These are phyloP conservation scores for Brenthis hecate DNA, from an alignment of 2,888 invertebrate species.

Conservation along the genomic window DNA sequence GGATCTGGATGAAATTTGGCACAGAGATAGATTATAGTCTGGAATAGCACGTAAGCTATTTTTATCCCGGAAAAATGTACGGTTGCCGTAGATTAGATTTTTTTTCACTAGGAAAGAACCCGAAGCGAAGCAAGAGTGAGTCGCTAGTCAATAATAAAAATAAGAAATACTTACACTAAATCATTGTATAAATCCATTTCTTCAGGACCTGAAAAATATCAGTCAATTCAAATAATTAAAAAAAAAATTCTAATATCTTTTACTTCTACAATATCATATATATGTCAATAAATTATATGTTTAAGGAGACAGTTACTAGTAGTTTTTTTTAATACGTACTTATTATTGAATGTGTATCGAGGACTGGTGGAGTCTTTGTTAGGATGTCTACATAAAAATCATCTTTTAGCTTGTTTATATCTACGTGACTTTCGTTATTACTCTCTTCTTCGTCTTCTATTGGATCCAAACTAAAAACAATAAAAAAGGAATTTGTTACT, in stretches of 20 bases:
- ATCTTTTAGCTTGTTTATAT: slow-evolving; percentile 66
- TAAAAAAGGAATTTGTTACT: slow-evolving; percentile 47
- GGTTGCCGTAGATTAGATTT: too few relatives aligned
- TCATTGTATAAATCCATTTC: slow-evolving; percentile 60
- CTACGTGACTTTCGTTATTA: slow-evolving; percentile 37
- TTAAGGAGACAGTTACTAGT: background rate
- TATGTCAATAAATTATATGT: too few relatives aligned
- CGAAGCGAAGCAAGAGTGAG: too few relatives aligned
- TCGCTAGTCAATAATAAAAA: background rate
- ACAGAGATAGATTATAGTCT: too few relatives aligned
- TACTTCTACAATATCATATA: background rate
- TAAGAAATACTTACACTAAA: slow-evolving; percentile 52
- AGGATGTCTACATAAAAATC: slow-evolving; percentile 71
- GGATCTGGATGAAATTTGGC: too few relatives aligned
- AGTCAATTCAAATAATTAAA: slow-evolving; percentile 2
- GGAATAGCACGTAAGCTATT: too few relatives aligned
- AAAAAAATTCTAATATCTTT: background rate
- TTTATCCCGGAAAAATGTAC: too few relatives aligned
- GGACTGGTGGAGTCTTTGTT: slow-evolving; percentile 58
- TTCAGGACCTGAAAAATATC: slow-evolving; percentile 50
- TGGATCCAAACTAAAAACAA: slow-evolving; percentile 55
- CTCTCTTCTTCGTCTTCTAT: slow-evolving; percentile 58
- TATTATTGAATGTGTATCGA: slow-evolving; percentile 61
- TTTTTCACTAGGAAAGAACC: too few relatives aligned
- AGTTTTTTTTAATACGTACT: slow-evolving; percentile 45